Percentiles rank a stretch among this genome's conserved stretches.
Conservation (phyloP, 2,888 invertebrate genomes). For the Gari tellinella region DNA sequence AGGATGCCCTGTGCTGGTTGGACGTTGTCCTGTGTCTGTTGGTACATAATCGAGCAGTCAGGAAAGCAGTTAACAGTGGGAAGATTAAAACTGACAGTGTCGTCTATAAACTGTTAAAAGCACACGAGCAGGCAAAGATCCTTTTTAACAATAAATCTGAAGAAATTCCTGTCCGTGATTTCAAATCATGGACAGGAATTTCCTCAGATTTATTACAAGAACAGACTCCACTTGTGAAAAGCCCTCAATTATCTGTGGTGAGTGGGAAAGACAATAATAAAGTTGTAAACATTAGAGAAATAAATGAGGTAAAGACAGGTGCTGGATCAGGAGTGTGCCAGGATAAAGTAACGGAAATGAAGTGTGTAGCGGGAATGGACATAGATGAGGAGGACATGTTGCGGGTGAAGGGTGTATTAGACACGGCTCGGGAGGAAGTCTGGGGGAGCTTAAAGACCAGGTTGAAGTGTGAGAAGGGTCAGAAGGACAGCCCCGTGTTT, state of each 20-base stretch:
- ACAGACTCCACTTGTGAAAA: neutral
- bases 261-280: neutral
- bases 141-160: constrained; percentile 27
- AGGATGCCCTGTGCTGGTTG: constrained; percentile 82
- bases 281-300: neutral
- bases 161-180: no score
- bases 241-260: neutral
- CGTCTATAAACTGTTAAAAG: constrained; percentile 68
- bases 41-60: constrained; percentile 72
- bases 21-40: constrained; percentile 79
- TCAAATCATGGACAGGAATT: no score
- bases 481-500: constrained; percentile 81
- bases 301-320: constrained; percentile 41
- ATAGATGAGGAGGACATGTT: neutral
- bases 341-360: neutral
- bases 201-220: neutral
- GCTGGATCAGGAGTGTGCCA: constrained; percentile 26
- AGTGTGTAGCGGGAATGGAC: no score
- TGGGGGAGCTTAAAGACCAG: constrained; percentile 76
- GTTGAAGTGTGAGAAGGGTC: constrained; percentile 78
- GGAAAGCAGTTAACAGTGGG: constrained; percentile 43
- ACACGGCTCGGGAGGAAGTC: constrained; percentile 70
- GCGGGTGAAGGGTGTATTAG: constrained; percentile 49
- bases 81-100: constrained; percentile 50
- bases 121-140: constrained; percentile 72